phyloP scores from a whole-genome alignment of 64 coral and sea anemone genomes.

The Porites australiensis region DNA sequence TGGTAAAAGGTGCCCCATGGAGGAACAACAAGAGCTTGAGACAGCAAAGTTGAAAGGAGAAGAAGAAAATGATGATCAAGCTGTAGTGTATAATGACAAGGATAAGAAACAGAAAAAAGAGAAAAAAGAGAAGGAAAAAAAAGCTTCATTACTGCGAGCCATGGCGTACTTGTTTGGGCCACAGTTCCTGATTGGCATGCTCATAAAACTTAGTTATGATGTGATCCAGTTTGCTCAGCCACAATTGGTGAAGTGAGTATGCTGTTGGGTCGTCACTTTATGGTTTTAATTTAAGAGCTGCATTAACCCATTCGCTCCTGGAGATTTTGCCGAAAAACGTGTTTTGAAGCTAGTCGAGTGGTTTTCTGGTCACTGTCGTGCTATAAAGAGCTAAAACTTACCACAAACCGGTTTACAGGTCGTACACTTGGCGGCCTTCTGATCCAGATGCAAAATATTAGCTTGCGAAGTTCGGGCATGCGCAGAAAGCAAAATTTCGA shows the following conservation, averaged over 20 bases:
- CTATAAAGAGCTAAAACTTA: no score
- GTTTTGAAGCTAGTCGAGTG: no score
- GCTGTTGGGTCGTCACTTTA: no score
- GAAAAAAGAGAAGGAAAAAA: slow-evolving; percentile 38
- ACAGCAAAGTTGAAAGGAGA: slow-evolving; percentile 2
- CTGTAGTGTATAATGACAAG: slow-evolving; percentile 46
- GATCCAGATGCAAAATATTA: no score
- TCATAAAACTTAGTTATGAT: slow-evolving; percentile 71
- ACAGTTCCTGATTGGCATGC: slow-evolving; percentile 49
- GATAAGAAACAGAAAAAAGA: slow-evolving; percentile 30
- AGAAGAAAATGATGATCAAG: slow-evolving; percentile 67
- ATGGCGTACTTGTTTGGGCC: slow-evolving; percentile 61
- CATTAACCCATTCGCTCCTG: no score
- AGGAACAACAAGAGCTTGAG: slow-evolving; percentile 57
- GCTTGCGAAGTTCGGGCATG: no score
- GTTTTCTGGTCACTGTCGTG: no score
- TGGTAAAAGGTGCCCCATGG: slow-evolving; percentile 31
- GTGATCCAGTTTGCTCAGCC: slow-evolving; percentile 68
- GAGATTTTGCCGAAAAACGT: no score
- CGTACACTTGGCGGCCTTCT: no score
- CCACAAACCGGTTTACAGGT: no score
- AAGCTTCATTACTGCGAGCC: slow-evolving; percentile 61
- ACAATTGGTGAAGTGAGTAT: slow-evolving; percentile 73
- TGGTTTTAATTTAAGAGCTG: no score
- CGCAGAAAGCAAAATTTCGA: no score